Base-by-base conservation (phyloP, 2,113 vertebrate genomes). In the Urocitellus parryii region DNA sequence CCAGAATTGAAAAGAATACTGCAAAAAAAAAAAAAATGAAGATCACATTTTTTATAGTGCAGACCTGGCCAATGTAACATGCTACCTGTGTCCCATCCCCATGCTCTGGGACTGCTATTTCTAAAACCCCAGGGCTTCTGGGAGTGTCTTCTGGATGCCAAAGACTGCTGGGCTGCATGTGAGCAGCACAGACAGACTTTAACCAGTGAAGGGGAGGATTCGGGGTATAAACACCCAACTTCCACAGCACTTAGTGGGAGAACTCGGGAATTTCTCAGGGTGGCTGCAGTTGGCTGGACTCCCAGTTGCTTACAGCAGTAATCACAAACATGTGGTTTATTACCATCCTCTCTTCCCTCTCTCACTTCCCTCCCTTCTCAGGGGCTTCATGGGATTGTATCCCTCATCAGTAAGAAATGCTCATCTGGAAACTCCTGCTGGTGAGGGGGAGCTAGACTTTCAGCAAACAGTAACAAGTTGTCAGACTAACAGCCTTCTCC, bases 141-240 rank as follows among this genome's bases (percentile, higher is more conserved):
- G 27, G 65, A 45, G 5, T 63, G n/a, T 45, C 56, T 7, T n/a
- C 56, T 42, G 56, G 78, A 84, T 24, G 18, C 39, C 80, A 24
- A n/a, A 18, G 73, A 22, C 37, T 42, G 25, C 48, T 20, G 67
- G 84, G 45, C 65, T 39, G 76, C 17, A 0, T 39, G 25, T 12
- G 32, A 14, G 32, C 32, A 24, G 29, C 24, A 20, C 0, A 7
- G 67, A 68, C 61, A 27, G 2, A n/a, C 76, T 42, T 39, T 67
- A 37, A 10, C 34, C 63, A 18, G 4, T 0, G 5, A 61, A 32
- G 61, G n/a, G 29, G 61, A 48, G 72, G 1, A 0, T 42, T 32
- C 32, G 80, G 45, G 61, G 6, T 53, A 3, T 63, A 24, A 53
- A 17, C 8, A 16, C 5, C 0, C 16, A 13, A 25, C 73, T 17